Conservation (phyloP, 2,888 invertebrate genomes). For the Eledona agricola region DNA sequence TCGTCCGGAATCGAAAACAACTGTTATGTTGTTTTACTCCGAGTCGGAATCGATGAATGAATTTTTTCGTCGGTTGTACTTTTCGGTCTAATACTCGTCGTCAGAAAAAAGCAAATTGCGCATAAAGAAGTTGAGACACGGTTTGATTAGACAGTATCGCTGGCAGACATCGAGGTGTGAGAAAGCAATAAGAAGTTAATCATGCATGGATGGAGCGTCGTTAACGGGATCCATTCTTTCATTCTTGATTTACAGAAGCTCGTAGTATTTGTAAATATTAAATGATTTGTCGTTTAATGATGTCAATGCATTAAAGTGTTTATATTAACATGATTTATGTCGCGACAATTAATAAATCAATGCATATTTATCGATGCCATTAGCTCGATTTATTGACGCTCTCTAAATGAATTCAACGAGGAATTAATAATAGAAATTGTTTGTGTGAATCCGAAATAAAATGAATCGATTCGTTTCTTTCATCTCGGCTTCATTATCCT, state of each 20-base stretch:
- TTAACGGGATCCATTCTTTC: slow-evolving; percentile 47
- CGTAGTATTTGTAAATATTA: slow-evolving; percentile 48
- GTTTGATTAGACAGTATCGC: slow-evolving; percentile 48
- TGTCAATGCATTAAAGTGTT: slow-evolving; percentile 50
- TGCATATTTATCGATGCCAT: slow-evolving; percentile 49
- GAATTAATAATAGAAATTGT: slow-evolving; percentile 44
- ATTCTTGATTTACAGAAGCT: slow-evolving; percentile 42
- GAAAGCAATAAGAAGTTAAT: slow-evolving; percentile 55
- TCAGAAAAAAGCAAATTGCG: slow-evolving; percentile 45
- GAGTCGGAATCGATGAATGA: slow-evolving; percentile 40
- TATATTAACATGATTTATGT: slow-evolving; percentile 53
- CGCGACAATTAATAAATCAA: slow-evolving; percentile 50
- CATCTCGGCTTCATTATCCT: slow-evolving; percentile 22
- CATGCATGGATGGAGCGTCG: slow-evolving; percentile 52
- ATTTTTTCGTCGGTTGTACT: slow-evolving; percentile 45
- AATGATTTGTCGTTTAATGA: slow-evolving; percentile 53
- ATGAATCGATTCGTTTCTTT: slow-evolving; percentile 15
- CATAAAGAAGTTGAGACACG: slow-evolving; percentile 49
- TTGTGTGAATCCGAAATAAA: slow-evolving; percentile 20
- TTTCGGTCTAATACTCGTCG: slow-evolving; percentile 48
- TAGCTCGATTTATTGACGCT: slow-evolving; percentile 47
- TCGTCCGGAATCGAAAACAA: slow-evolving; percentile 3
- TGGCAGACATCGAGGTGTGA: slow-evolving; percentile 52
- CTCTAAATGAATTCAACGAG: slow-evolving; percentile 43
- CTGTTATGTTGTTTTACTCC: slow-evolving; percentile 30